Evolutionary conservation across 2,113 vertebrate genomes (phyloP), one percentile per base, ranked within the genome.

Genomic region (Varanus komodoensis): DNA sequence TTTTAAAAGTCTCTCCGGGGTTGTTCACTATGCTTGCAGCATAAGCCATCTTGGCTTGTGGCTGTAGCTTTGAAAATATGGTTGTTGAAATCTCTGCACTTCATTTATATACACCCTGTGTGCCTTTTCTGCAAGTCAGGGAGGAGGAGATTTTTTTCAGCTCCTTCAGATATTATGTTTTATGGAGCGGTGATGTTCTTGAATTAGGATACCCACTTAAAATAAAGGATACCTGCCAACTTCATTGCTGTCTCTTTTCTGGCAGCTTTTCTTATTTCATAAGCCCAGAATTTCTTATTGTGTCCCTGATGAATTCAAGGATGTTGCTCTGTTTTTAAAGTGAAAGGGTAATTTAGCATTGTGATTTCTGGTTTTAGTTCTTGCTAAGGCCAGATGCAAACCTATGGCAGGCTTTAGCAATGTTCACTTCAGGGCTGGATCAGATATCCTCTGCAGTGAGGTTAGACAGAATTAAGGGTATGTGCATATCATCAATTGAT

Each of bases 321-420:
- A 54, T 73, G 71, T 83, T 80, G 78, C 67, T 91, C 71, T 95
- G 91, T 77, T 94, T 61, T 52, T 92, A 50, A 57, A 82, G 85
- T 87, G 75, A 84, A 78, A 50, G 91, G 44, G 82, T 75, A 84
- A 75, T 83, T 86, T 93, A 89, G 90, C 83, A 92, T 68, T 89
- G 38, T 80, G 64, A 94, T 38, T 87, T 87, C 21, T 29, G 61
- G 74, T 87, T 90, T 83, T 89, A 38, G 52, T 95, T 48, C 11
- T 2, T 52, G 8, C 4, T 90, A 91, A 85, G 54, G 80, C 87
- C 57, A 87, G 88, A 91, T 89, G 86, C 89, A 93, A 92, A 92
- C 95, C 93, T 92, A 89, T 93, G 91, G 93, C 94, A 92, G 87
- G 92, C 82, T 94, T 91, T 94, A 93, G 74, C 93, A 93, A 92